phyloP scores from a whole-genome alignment of 2,797 vertebrate species.

The Chiloscyllium punctatum region DNA sequence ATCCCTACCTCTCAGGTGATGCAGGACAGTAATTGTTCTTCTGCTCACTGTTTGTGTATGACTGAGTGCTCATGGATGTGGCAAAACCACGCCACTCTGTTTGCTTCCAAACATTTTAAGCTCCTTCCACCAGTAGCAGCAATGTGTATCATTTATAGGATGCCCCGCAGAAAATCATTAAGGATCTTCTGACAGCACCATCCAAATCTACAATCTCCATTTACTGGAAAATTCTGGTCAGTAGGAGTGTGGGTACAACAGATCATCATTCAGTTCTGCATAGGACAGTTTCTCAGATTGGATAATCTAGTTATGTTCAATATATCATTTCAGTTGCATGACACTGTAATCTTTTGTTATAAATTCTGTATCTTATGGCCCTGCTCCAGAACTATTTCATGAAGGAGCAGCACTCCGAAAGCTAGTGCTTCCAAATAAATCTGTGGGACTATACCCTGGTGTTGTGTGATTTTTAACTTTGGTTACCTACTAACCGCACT shows the following conservation, averaged over 20 bases:
- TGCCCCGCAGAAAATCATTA: neutral
- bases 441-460: no score
- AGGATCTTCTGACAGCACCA: neutral
- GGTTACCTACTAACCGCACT: neutral
- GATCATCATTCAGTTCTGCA: neutral
- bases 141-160: neutral
- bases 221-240: neutral
- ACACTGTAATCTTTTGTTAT: no score
- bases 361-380: no score
- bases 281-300: neutral
- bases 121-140: neutral
- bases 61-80: neutral
- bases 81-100: neutral
- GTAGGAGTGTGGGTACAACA: neutral
- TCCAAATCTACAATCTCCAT: neutral
- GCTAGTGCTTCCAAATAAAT: no score
- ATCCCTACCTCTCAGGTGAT: neutral
- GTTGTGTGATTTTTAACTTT: no score
- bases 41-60: neutral
- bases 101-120: neutral
- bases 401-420: no score
- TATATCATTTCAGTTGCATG: no score
- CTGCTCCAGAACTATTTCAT: no score
- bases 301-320: neutral
- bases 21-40: neutral